These are phyloP conservation scores for Dromococcyx pavoninus DNA, from an alignment of 2,797 vertebrate species.

Conservation along the genomic window DNA sequence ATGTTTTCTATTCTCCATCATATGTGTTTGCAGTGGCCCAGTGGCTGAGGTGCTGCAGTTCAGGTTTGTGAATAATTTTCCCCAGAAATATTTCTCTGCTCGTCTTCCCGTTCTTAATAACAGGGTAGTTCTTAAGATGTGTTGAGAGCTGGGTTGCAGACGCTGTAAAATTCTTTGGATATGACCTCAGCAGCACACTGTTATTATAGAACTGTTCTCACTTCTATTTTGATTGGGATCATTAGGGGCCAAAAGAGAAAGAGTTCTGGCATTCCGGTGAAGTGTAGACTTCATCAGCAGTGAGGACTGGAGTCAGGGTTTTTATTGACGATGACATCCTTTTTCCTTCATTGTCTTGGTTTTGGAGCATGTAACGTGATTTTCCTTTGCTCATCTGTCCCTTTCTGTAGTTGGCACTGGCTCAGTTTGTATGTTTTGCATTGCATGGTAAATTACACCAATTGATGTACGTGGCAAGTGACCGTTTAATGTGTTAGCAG, in stretches of 20 bases:
- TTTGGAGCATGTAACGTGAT: neutral
- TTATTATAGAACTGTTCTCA: neutral
- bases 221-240: neutral
- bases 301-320: neutral
- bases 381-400: neutral
- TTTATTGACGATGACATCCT: neutral
- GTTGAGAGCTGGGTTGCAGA: neutral
- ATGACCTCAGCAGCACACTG: neutral
- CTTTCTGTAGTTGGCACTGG: neutral
- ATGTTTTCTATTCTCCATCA: neutral
- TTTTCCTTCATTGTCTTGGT: neutral
- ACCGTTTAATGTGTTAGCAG: neutral
- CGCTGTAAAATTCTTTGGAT: neutral
- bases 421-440: neutral
- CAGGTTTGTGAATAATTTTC: neutral
- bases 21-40: neutral
- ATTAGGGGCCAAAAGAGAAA: neutral
- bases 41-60: neutral
- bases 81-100: neutral
- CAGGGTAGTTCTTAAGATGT: neutral
- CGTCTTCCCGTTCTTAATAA: neutral
- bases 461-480: neutral
- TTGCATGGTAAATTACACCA: neutral
- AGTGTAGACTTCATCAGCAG: neutral
- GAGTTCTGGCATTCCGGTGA: neutral